Percentiles rank a stretch among this genome's conserved stretches.
These are phyloP conservation scores for Anthoscopus minutus DNA, from an alignment of 2,113 vertebrate species.

Conservation along the genomic window DNA sequence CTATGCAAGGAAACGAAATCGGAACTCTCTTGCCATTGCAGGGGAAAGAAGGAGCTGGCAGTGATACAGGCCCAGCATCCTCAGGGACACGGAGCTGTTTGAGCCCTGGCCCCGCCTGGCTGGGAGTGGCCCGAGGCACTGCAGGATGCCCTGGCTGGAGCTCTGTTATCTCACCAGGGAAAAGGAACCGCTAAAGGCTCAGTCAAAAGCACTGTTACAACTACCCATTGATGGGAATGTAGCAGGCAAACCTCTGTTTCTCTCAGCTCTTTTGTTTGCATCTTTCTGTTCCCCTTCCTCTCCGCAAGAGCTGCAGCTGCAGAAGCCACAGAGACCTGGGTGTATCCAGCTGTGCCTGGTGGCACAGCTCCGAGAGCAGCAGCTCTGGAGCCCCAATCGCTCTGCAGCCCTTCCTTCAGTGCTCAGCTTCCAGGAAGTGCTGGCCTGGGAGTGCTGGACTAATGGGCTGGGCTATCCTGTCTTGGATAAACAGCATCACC, in stretches of 20 bases:
- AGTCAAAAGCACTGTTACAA: not conserved
- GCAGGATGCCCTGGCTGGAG: not conserved
- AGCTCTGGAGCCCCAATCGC: not conserved
- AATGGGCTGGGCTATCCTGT: not conserved
- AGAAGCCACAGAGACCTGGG: not conserved
- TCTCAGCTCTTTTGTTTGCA: not conserved
- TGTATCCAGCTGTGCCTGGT: not conserved
- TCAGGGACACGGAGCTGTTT: not conserved
- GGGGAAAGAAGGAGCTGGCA: not conserved
- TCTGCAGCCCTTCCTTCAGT: not conserved
- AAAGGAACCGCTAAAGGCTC: not conserved
- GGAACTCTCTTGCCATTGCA: not conserved
- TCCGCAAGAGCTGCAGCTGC: not conserved
- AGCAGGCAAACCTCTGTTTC: not conserved
- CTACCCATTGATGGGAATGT: not conserved
- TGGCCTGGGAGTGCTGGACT: not conserved
- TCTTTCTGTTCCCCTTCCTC: not conserved
- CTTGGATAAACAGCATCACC: not conserved
- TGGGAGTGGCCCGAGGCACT: accelerated
- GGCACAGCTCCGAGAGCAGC: not conserved
- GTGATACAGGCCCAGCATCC: accelerated
- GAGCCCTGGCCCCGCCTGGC: not conserved
- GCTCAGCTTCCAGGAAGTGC: not conserved
- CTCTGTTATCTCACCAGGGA: not conserved
- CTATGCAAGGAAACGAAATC: not conserved